Evolutionary conservation across 2,113 vertebrate species (phyloP).

Genomic region (Natator depressus): DNA sequence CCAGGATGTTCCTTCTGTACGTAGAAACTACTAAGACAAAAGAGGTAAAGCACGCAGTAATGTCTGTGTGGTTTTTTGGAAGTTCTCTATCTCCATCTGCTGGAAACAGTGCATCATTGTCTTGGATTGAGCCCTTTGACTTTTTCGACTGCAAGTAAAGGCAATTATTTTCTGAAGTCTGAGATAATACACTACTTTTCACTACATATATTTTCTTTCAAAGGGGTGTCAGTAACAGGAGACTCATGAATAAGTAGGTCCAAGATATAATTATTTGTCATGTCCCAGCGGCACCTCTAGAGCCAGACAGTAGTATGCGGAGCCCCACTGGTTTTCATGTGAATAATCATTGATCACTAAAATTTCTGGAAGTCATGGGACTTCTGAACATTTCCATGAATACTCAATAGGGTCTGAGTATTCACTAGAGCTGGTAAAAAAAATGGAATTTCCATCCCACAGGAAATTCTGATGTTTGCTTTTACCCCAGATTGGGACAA

Average conservation of each 20-base stretch:
- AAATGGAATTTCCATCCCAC: neutral
- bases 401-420: neutral
- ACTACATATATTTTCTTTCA: neutral
- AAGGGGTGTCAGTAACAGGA: accelerated
- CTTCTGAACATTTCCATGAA: neutral
- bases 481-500: accelerated
- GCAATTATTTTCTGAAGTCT: neutral
- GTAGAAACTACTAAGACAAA: neutral
- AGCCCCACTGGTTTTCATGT: neutral
- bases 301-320: neutral
- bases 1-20: neutral
- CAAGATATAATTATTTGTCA: neutral
- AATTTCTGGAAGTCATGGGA: neutral
- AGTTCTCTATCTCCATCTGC: constrained; percentile 64
- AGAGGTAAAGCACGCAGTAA: accelerated
- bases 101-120: neutral
- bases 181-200: neutral
- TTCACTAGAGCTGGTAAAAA: accelerated
- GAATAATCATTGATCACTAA: neutral
- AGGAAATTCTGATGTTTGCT: neutral
- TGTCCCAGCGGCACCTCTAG: neutral
- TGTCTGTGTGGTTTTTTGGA: neutral
- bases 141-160: neutral
- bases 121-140: accelerated
- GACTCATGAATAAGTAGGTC: neutral